Evolutionary conservation across 1,140 invertebrate species (phyloP), one percentile per base, ranked within the genome.

Genomic region (Drosophila varians): DNA sequence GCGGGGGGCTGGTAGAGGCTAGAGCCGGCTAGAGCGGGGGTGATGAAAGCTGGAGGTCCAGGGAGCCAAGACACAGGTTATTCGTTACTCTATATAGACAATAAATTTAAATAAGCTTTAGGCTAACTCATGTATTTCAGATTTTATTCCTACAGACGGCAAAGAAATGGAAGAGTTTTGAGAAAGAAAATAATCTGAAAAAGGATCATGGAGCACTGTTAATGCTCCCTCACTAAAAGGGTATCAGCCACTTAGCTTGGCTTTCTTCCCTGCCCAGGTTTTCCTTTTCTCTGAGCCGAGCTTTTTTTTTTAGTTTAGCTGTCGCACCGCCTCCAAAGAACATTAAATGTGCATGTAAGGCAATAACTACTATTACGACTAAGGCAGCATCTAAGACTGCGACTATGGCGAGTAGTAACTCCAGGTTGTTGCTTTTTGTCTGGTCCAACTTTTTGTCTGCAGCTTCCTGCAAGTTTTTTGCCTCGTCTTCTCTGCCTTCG

Each of bases 271-370:
- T 31, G 40, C 42, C 38, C 16, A 16, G 38, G 38, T 62, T 68
- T 54, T 70, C 42, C 34, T 52, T 70, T 48, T 25, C 18, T 46
- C 23, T 31, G 49, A 26, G 47, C 47, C 23, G 12, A 19, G 38
- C 16, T 38, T 55, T 43, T 78, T 48, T 38, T 55, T 43, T 78
- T 48, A 40, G 51, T 80, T 52, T 65, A 58, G 78, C 60, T 78
- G 48, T 69, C 69, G 72, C 54, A 46, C 80, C 76, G 80, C 72
- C 82, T 86, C 31, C 61, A 73, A 65, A 86, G 80, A 86, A 86
- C 80, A 86, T 87, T 80, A 87, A 86, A 86, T 73, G 76, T 76
- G 80, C 80, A 87, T 84, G 80, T 86, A 86, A 80, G 77, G 82
- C 82, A 70, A 74, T 87, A 87, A 87, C 82, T 77, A 80, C 82